These are phyloP conservation scores for Rhaphigaster nebulosa DNA, from an alignment of 2,888 invertebrate genomes.

Conservation along the genomic window DNA sequence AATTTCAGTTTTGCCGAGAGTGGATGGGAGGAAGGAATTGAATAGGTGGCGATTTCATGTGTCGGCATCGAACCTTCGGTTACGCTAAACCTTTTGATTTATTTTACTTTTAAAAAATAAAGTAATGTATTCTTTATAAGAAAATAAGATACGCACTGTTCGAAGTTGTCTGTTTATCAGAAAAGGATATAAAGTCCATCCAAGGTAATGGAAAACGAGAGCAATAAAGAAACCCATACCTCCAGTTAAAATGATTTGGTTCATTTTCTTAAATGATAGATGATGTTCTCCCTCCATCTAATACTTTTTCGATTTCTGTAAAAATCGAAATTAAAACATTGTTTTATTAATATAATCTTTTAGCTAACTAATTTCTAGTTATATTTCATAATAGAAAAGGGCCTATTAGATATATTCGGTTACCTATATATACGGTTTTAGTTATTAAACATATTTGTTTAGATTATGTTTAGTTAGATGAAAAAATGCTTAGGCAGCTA, in stretches of 20 bases:
- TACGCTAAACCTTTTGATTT: too few species aligned
- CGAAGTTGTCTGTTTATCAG: not conserved
- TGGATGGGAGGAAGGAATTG: too few species aligned
- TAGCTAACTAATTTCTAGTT: not conserved
- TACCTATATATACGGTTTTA: too few species aligned
- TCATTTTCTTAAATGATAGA: conserved; percentile 13
- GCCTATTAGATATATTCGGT: not conserved
- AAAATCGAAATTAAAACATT: not conserved
- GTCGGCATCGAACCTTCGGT: too few species aligned
- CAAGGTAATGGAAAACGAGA: not conserved
- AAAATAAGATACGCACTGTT: not conserved
- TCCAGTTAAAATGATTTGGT: not conserved
- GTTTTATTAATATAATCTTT: not conserved
- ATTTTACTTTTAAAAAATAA: too few species aligned
- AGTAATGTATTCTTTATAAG: too few species aligned
- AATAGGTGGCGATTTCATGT: too few species aligned
- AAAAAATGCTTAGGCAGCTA: not conserved
- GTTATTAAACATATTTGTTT: too few species aligned
- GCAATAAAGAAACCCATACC: conserved; percentile 27
- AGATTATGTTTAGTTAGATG: too few species aligned
- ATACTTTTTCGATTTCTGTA: not conserved
- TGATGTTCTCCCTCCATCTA: not conserved
- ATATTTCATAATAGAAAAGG: not conserved
- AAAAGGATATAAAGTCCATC: not conserved
- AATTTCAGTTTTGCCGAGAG: too few species aligned